Evolutionary conservation across 1,140 invertebrate species (phyloP).

Genomic region (Theocolax elegans): DNA sequence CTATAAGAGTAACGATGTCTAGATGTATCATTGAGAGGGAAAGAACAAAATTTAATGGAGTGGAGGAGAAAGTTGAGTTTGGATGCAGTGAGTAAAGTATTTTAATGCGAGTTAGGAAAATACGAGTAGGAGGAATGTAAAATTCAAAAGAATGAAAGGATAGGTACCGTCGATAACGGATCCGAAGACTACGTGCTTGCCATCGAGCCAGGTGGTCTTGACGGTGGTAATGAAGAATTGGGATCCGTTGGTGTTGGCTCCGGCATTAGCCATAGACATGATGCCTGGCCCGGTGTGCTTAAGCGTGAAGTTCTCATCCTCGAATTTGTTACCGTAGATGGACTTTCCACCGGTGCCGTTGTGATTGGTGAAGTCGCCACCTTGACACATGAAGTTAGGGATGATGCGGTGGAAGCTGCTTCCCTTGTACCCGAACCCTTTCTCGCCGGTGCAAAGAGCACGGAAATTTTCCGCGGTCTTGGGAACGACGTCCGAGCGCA

Average conservation of each 20-base stretch:
- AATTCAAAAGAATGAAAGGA: no score
- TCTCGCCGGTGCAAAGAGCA: constrained; percentile 83
- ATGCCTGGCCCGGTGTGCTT: constrained; percentile 80
- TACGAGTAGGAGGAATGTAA: no score
- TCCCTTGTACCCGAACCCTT: constrained; percentile 83
- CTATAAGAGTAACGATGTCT: no score
- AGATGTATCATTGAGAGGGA: no score
- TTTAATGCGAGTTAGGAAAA: no score
- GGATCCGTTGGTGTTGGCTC: constrained; percentile 83
- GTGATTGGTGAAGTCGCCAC: constrained; percentile 81
- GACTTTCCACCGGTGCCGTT: constrained; percentile 86
- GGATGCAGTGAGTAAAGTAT: no score
- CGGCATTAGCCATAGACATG: constrained; percentile 84
- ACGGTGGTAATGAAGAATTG: constrained; percentile 87
- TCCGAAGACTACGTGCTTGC: constrained; percentile 90
- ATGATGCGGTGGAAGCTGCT: constrained; percentile 87
- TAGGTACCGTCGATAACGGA: constrained; percentile 73
- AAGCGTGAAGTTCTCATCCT: constrained; percentile 84
- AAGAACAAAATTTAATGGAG: no score
- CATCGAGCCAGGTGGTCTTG: constrained; percentile 84
- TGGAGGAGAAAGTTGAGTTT: no score
- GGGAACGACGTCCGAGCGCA: constrained; percentile 79
- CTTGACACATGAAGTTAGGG: constrained; percentile 88
- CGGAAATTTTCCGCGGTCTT: constrained; percentile 86
- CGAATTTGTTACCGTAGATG: constrained; percentile 83